Conservation (phyloP, 2,888 invertebrate genomes). For the Erebia palarica region DNA sequence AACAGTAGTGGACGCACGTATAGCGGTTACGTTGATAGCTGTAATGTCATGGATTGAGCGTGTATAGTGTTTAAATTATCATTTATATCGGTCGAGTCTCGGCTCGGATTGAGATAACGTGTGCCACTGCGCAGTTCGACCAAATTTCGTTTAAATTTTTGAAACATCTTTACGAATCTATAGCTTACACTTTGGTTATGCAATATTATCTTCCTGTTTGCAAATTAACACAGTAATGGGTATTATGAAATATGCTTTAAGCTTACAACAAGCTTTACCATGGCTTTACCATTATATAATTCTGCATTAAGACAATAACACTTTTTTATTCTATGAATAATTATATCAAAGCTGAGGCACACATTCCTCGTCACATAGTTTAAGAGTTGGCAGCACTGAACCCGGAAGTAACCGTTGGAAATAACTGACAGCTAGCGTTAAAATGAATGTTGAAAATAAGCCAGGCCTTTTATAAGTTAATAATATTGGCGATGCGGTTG, state of each 20-base stretch:
- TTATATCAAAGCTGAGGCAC: neutral
- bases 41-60: conserved; percentile 35
- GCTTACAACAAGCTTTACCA: too few relatives aligned
- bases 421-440: conserved; percentile 40
- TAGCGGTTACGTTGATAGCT: conserved; percentile 25
- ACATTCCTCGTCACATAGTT: conserved; percentile 3
- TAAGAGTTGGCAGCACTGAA: conserved; percentile 41
- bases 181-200: neutral
- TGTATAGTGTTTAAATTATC: conserved; percentile 64
- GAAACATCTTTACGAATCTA: conserved; percentile 8
- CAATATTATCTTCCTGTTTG: conserved; percentile 3
- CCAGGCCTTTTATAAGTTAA: conserved; percentile 24
- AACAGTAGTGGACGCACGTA: conserved; percentile 32
- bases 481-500: conserved; percentile 28
- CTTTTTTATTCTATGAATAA: too few relatives aligned
- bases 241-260: too few relatives aligned
- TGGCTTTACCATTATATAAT: too few relatives aligned
- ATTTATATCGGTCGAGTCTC: conserved; percentile 67
- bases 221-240: neutral
- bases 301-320: too few relatives aligned
- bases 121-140: conserved; percentile 69
- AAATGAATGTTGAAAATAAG: conserved; percentile 39
- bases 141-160: conserved; percentile 47
- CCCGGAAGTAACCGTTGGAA: conserved; percentile 41
- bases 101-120: conserved; percentile 64